Percentiles rank a stretch among this genome's conserved stretches.
Evolutionary conservation across 2,113 vertebrate species (phyloP).

Genomic region (Chroicocephalus ridibundus): DNA sequence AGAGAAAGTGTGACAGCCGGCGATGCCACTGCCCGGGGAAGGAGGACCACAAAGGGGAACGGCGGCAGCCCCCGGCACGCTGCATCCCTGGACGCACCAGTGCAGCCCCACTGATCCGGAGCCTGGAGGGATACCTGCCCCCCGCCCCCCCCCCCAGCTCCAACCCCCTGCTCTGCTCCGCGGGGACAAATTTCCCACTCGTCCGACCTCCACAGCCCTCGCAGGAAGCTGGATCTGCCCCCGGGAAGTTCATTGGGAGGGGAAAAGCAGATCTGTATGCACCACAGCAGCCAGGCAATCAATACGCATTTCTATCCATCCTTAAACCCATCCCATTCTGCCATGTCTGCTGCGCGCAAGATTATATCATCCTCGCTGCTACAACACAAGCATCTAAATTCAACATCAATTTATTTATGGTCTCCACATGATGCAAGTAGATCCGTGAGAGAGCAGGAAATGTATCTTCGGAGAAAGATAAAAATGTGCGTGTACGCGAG

Average conservation of each 20-base stretch:
- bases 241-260: neutral
- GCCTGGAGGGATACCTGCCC: neutral
- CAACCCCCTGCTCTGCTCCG: neutral
- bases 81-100: neutral
- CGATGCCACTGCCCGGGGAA: neutral
- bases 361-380: neutral
- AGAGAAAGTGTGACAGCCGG: neutral
- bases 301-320: neutral
- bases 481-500: neutral
- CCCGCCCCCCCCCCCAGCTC: neutral
- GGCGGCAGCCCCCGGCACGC: neutral
- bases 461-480: neutral
- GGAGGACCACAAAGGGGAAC: neutral
- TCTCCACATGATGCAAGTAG: neutral
- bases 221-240: neutral
- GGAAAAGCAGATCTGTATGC: neutral
- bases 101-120: neutral
- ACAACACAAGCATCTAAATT: neutral
- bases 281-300: neutral
- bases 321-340: neutral
- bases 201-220: neutral
- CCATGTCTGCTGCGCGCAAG: neutral
- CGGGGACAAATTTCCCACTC: neutral
- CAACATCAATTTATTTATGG: conserved; percentile 50
- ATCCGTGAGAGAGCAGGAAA: neutral